Base-by-base conservation (phyloP, 2,113 vertebrate genomes). In the Chaenogobius annularis region DNA sequence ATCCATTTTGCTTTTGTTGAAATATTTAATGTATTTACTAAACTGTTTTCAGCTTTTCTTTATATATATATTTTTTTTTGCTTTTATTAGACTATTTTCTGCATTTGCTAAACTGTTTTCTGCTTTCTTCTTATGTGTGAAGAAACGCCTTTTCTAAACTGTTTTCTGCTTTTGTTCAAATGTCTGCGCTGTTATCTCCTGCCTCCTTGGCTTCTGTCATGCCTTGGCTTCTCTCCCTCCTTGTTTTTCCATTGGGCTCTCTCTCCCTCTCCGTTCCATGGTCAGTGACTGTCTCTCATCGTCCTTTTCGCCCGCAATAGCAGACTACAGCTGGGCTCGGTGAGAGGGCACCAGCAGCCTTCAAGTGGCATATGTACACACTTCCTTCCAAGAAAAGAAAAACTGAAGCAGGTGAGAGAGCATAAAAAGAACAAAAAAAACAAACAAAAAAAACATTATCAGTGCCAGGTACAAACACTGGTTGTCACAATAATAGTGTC, bases 311-410 rank as follows among this genome's bases (percentile, higher is more conserved):
- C 37, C 37, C 37, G 37, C 37, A 40, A 83, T 72, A 69, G 81
- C 78, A 77, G 83, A 83, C 82, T 40, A 40, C 37, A 40, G 37
- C n/a, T 77, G 70, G 50, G 37, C 77, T 76, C 63, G 84, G 77
- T 80, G 88, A 67, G 89, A 89, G 90, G 88, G 90, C 88, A 86
- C 85, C 46, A 78, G 83, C 85, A 66, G 83, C 66, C 86, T 88
- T 82, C 88, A 89, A 88, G 81, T 66, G 87, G 74, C 90, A 92
- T 91, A 92, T 90, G 90, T 89, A 89, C 74, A 5, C 7, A 23
- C 78, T 90, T 90, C 88, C 85, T 86, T 91, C 90, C 89, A 91
- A 89, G 90, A 86, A 89, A 91, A 89, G 90, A 86, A 89, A 80
- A 72, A 47, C 54, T 68, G 72, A 4, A 86, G 84, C 88, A 86